These are phyloP conservation scores for Nematopogon swammerdamellus DNA, from an alignment of 2,888 invertebrate genomes.

Conservation along the genomic window DNA sequence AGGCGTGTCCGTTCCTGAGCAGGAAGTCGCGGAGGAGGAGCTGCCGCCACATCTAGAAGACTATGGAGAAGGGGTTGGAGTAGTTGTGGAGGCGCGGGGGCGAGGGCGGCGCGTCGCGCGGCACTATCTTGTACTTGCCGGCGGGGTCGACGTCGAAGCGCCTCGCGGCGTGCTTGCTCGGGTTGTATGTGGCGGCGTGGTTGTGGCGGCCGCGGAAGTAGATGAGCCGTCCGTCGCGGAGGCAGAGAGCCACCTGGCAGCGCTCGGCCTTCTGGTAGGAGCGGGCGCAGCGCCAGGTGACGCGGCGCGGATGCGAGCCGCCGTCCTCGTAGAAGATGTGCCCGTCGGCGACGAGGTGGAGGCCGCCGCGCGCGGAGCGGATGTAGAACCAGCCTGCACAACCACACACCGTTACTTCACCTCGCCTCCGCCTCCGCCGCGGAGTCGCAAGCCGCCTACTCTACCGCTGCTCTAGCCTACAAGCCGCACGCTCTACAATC, in stretches of 20 bases:
- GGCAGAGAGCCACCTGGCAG: constrained; percentile 46
- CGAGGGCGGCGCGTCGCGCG: constrained; percentile 22
- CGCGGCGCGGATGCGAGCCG: constrained; percentile 43
- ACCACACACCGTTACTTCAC: constrained; percentile 7
- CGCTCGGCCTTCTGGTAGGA: constrained; percentile 50
- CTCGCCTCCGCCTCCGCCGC: not conserved
- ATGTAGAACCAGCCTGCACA: constrained; percentile 52
- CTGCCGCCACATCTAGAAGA: constrained; percentile 55
- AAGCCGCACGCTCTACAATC: not conserved
- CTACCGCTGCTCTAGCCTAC: not conserved
- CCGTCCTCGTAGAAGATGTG: constrained; percentile 53
- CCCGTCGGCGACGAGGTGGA: constrained; percentile 44
- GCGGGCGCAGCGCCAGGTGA: constrained; percentile 48
- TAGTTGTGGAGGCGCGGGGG: constrained; percentile 27
- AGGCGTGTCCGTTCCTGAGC: constrained; percentile 31
- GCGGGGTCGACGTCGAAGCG: constrained; percentile 45
- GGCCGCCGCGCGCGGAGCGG: constrained; percentile 44
- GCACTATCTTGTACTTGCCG: constrained; percentile 51
- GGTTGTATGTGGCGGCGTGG: constrained; percentile 44
- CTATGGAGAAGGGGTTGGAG: constrained; percentile 35
- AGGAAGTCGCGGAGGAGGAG: constrained; percentile 48
- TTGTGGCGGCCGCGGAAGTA: constrained; percentile 48
- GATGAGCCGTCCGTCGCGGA: constrained; percentile 44
- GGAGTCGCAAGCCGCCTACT: not conserved
- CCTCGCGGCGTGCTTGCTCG: constrained; percentile 42